Evolutionary conservation across 2,113 vertebrate genomes (phyloP).

Genomic region (Sterna hirundo): DNA sequence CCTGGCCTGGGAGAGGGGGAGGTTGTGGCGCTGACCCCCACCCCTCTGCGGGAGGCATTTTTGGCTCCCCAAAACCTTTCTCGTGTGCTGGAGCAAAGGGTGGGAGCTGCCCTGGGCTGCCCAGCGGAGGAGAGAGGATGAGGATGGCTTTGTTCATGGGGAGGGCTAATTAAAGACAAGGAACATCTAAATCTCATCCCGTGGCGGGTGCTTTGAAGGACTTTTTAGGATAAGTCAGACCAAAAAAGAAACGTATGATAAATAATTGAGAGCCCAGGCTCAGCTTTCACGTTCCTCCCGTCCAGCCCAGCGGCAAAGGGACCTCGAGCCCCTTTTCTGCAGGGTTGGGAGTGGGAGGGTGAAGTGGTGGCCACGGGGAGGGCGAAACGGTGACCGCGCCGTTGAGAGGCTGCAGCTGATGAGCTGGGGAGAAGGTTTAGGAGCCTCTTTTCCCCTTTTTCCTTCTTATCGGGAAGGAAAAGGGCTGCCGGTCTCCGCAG

Average conservation of each 20-base stretch:
- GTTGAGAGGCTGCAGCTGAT: accelerated
- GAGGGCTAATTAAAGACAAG: not conserved
- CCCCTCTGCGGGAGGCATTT: not conserved
- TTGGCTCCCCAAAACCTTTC: not conserved
- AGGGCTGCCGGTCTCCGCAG: not conserved
- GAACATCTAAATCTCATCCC: not conserved
- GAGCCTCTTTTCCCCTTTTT: not conserved
- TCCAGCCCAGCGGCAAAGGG: not conserved
- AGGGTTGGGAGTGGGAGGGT: not conserved
- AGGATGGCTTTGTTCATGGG: accelerated
- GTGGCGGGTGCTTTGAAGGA: not conserved
- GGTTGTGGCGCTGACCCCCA: not conserved
- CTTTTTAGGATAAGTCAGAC: not conserved
- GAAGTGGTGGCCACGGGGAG: accelerated
- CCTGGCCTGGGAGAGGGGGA: not conserved
- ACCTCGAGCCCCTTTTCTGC: not conserved
- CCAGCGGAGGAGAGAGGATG: not conserved
- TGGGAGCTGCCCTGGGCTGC: not conserved
- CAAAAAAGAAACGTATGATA: not conserved
- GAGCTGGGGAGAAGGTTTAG: not conserved
- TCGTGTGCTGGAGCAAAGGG: not conserved
- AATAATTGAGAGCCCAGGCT: not conserved
- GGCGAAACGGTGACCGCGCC: accelerated
- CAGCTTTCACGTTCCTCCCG: not conserved
- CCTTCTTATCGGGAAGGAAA: not conserved